Percentiles rank a stretch among this genome's conserved stretches.
phyloP scores from a whole-genome alignment of 1,140 invertebrate genomes.

The Dendroctonus valens region DNA sequence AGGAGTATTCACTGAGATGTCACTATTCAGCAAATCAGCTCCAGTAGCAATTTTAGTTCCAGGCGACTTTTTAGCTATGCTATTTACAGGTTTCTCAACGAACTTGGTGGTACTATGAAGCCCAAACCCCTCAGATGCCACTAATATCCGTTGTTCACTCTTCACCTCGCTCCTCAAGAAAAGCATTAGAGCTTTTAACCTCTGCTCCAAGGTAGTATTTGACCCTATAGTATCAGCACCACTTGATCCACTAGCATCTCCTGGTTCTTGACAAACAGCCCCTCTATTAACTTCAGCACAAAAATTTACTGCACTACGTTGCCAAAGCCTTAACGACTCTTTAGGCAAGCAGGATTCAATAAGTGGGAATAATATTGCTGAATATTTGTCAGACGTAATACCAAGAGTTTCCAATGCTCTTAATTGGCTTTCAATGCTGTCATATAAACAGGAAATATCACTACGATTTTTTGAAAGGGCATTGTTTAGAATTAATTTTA shows the following conservation, averaged over 20 bases:
- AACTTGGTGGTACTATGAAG: conserved; percentile 7
- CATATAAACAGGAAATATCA: too few species aligned
- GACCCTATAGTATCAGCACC: conserved; percentile 37
- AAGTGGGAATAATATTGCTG: conserved; percentile 47
- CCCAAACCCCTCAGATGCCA: conserved; percentile 12
- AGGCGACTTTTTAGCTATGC: conserved; percentile 4
- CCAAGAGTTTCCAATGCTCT: conserved; percentile 46
- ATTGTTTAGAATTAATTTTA: too few species aligned
- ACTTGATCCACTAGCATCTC: conserved; percentile 8
- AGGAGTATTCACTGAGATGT: conserved; percentile 11
- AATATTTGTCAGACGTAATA: conserved; percentile 46
- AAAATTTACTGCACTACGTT: conserved; percentile 29
- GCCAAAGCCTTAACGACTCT: conserved; percentile 44
- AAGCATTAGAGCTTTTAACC: too few species aligned
- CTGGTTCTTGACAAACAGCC: background rate
- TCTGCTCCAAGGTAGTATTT: too few species aligned
- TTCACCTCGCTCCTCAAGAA: too few species aligned
- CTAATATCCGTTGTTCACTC: conserved; percentile 41
- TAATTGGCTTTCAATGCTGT: conserved; percentile 36
- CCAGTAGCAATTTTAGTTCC: conserved; percentile 8
- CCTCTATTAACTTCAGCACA: conserved; percentile 8
- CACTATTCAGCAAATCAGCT: conserved; percentile 6
- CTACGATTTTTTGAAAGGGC: too few species aligned
- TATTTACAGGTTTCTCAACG: background rate
- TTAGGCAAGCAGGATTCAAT: conserved; percentile 47